Percentiles rank a stretch among this genome's conserved stretches.
Evolutionary conservation across 2,797 vertebrate genomes (phyloP).

Genomic region (Pitangus sulphuratus): DNA sequence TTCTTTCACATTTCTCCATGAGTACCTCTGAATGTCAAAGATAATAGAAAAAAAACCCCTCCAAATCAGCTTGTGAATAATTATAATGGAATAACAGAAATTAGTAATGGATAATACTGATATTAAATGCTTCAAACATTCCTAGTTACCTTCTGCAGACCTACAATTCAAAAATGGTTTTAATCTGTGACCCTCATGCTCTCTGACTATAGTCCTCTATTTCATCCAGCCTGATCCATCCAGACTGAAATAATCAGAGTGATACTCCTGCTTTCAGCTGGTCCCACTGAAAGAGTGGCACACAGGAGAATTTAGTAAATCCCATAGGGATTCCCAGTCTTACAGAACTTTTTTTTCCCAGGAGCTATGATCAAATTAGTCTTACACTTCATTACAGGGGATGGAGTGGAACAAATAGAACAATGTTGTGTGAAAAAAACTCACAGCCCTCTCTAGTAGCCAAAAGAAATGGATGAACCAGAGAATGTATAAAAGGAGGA

Average conservation of each 20-base stretch:
- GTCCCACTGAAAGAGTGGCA: neutral
- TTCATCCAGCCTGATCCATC: neutral
- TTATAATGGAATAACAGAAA: neutral
- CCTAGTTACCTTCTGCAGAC: neutral
- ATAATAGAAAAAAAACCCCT: neutral
- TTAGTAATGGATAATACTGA: neutral
- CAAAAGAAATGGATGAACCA: neutral
- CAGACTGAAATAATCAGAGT: neutral
- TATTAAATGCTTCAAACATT: neutral
- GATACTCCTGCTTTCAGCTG: neutral
- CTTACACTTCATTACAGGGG: neutral
- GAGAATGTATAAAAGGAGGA: neutral
- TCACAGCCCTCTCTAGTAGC: neutral
- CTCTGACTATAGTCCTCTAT: neutral
- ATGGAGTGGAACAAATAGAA: neutral
- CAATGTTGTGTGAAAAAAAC: neutral
- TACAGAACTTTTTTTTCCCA: neutral
- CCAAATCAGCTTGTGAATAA: neutral
- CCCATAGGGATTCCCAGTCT: neutral
- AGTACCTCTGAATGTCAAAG: slow-evolving; percentile 5
- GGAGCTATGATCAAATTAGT: neutral
- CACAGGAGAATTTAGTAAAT: neutral
- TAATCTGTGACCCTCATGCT: neutral
- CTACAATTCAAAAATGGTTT: neutral
- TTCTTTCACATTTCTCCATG: neutral